Percentiles rank a stretch among this genome's conserved stretches.
Conservation (phyloP, 2,113 vertebrate species). For the Pangasianodon hypophthalmus region DNA sequence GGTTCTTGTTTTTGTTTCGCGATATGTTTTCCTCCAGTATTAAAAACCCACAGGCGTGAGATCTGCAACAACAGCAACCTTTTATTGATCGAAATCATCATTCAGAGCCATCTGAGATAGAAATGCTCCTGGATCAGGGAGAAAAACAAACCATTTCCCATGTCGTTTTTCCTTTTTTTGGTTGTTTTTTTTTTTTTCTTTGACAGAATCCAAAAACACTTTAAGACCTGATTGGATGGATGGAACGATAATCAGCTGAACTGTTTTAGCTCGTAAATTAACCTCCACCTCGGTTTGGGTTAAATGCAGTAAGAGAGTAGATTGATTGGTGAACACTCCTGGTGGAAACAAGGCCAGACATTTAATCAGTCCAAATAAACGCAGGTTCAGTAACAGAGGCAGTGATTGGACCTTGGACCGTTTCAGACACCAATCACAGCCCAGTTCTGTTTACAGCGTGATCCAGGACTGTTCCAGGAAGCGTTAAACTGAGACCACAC, state of each 20-base stretch:
- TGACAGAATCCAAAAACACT: neutral
- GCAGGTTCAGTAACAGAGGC: neutral
- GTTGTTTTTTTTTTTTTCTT: neutral
- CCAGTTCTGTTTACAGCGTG: neutral
- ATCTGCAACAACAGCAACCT: constrained; percentile 58
- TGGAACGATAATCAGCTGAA: neutral
- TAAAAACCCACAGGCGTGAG: neutral
- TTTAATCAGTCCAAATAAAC: neutral
- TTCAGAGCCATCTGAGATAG: constrained; percentile 49
- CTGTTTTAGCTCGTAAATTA: too few relatives aligned
- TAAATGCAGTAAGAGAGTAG: constrained; percentile 45
- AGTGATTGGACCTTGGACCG: neutral
- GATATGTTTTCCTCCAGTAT: neutral
- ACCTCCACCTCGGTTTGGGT: neutral
- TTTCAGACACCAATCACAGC: neutral
- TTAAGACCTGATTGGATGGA: neutral
- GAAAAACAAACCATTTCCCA: neutral
- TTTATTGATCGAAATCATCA: constrained; percentile 65
- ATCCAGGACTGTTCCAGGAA: neutral
- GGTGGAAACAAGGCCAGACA: neutral
- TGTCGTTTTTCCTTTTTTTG: neutral
- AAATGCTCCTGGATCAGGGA: constrained; percentile 35
- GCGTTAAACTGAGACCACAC: neutral
- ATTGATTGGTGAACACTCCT: constrained; percentile 31
- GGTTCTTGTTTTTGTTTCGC: too few relatives aligned